Conservation (phyloP, 2,888 invertebrate genomes). For the Epirrita christyi region DNA sequence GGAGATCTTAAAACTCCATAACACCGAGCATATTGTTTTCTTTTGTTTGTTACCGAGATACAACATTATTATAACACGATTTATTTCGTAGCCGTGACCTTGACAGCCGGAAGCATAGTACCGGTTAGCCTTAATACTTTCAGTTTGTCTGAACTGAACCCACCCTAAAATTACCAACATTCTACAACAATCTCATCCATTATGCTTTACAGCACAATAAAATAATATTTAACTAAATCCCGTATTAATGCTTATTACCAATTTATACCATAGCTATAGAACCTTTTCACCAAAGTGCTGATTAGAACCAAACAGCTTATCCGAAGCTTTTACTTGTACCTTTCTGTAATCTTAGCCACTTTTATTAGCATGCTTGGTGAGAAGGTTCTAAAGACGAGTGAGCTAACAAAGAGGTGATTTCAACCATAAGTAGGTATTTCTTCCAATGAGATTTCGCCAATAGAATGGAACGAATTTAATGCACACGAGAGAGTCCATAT, state of each 20-base stretch:
- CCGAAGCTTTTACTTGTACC: too few relatives aligned
- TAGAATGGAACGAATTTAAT: slow-evolving; percentile 5
- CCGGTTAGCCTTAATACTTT: slow-evolving; percentile 73
- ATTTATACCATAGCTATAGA: too few relatives aligned
- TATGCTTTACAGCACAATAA: not conserved
- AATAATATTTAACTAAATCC: too few relatives aligned
- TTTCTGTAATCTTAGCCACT: too few relatives aligned
- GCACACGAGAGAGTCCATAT: slow-evolving; percentile 8
- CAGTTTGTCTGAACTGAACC: slow-evolving; percentile 49
- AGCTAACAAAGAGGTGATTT: too few relatives aligned
- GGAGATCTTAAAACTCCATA: too few relatives aligned
- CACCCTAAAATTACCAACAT: slow-evolving; percentile 48
- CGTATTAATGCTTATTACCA: too few relatives aligned
- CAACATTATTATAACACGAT: slow-evolving; percentile 11
- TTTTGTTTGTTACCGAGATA: slow-evolving; percentile 8
- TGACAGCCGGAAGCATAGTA: slow-evolving; percentile 72
- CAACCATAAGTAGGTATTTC: too few relatives aligned
- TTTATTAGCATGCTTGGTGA: too few relatives aligned
- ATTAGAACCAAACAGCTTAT: too few relatives aligned
- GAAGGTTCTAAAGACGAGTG: too few relatives aligned
- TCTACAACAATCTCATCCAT: slow-evolving; percentile 25
- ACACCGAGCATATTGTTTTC: not conserved
- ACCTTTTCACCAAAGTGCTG: too few relatives aligned
- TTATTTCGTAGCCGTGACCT: slow-evolving; percentile 51
- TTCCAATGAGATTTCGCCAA: not conserved